A percentile compares a stretch with the other conserved stretches of the same genome.
phyloP scores from a whole-genome alignment of 2,797 vertebrate species.

The Aldrovandia affinis region DNA sequence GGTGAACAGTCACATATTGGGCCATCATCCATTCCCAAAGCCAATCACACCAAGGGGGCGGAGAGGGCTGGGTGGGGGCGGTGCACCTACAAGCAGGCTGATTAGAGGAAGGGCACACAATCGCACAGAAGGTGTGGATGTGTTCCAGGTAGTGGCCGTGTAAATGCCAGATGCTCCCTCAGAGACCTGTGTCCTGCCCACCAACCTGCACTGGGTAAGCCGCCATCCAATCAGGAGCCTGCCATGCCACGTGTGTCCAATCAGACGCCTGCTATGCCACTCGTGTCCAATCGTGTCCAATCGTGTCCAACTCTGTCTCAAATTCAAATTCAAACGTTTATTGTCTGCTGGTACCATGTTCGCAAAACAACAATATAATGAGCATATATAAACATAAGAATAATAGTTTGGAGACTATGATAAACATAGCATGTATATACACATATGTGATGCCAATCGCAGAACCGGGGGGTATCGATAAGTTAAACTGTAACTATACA shows the following conservation, averaged over 20 bases:
- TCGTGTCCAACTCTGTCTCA: too few relatives aligned
- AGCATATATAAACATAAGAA: too few relatives aligned
- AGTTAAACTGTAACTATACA: too few relatives aligned
- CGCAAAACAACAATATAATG: too few relatives aligned
- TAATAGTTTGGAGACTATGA: too few relatives aligned
- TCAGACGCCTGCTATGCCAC: neutral
- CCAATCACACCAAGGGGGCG: neutral
- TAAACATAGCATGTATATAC: too few relatives aligned
- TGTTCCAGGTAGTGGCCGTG: too few relatives aligned
- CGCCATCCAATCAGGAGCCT: neutral
- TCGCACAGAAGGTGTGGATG: neutral
- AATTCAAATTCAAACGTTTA: too few relatives aligned
- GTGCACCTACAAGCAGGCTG: neutral
- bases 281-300: too few relatives aligned
- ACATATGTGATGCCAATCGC: too few relatives aligned
- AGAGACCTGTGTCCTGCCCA: neutral
- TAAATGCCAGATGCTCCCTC: neutral
- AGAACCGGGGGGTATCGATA: too few relatives aligned
- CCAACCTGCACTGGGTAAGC: conserved; percentile 48
- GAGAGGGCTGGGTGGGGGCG: neutral
- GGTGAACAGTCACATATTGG: neutral
- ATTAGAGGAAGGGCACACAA: neutral
- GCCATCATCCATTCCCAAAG: conserved; percentile 6
- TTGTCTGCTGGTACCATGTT: too few relatives aligned
- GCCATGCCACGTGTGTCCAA: neutral